Base-by-base conservation (phyloP, 2,888 invertebrate genomes). In the Cheilosia variabilis region DNA sequence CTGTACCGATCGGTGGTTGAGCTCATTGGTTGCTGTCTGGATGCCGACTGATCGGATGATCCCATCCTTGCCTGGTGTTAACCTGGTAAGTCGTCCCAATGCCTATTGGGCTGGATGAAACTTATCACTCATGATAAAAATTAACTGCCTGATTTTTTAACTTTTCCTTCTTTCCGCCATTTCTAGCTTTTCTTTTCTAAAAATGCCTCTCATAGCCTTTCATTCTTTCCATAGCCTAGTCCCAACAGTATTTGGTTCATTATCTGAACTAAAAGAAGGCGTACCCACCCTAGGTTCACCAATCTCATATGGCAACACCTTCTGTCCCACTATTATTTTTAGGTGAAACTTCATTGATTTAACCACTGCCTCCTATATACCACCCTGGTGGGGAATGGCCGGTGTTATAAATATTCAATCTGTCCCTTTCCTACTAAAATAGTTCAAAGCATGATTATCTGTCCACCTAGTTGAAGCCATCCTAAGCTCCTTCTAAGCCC, bases 371-470 rank as follows among this genome's bases (percentile, higher is more conserved):
- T 81, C 80, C 31, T 69, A 84, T 15, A 84, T 84, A 0, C 83
- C 87, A 4, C 78, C 73, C 50, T 84, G 83, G 50, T 84, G 87
- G 17, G 79, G 82, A 15, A 79, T 76, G 1, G 79, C 73, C 0
- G 72, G 62, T 0, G 17, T 22, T 43, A 72, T 45, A 15, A 62
- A 62, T 6, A 17, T 10, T 10, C 19, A 17, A 9, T 47, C 47
- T 17, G 9, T 47, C 7, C 47, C 47, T 9, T 19, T 47, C 19
- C 4, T 17, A 47, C 19, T 17, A 0, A 47, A 47, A 19, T 47
- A 17, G 1, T 47, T 2, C 19, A 24, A 6, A 0, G n/a, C 17
- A 1, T 37, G 22, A 19, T 13, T 22, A 13, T 17, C 41, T 24
- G 15, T 3, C 19, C 22, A 41, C 15, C 13, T n/a, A 22, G 6